Base-by-base conservation (phyloP, 2,113 vertebrate species). In the Rhinopomastus cyanomelas region DNA sequence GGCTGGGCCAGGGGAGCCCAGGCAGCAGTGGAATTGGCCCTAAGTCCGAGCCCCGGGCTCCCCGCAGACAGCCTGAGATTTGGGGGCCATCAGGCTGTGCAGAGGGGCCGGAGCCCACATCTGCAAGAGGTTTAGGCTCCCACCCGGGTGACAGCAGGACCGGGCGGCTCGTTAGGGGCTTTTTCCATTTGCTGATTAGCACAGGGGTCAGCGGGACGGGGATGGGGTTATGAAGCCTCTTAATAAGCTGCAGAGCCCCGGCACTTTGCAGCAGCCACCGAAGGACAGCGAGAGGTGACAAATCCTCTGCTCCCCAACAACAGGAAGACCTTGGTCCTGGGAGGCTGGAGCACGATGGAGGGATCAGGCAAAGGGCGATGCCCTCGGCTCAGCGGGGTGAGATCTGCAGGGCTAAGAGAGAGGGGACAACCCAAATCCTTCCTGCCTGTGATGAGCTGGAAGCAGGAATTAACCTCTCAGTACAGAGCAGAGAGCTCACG, bases 71-170 rank as follows among this genome's bases (percentile, higher is more conserved):
- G 94, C 94, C 93, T 82, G 95, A 90, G 94, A 95, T 96, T 96
- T 95, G 84, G 34, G 92, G 68, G 89, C 96, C 91, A 96, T 97
- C 93, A 93, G 87, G 95, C 95, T 96, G 94, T 76, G 95, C 88
- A 46, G 94, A 96, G 55, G 94, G 95, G 96, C 95, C 95, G 89
- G 95, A 95, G 94, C 95, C 94, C 96, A 96, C 96, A 96, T 97
- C 96, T 96, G 96, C 96, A 96, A 97, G 94, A 95, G 92, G 91
- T 96, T 95, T 96, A 93, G 90, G 83, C 91, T 94, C 92, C 92
- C 66, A 89, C 91, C 89, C 83, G 89, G 95, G 95, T 87, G 92
- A 92, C 95, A 97, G 94, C 55, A 5, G 77, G 92, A 81, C 90
- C 57, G 73, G 73, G 26, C n/a, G 60, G 52, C 96, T 93, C 39